A percentile compares a stretch with the other conserved stretches of the same genome.
phyloP scores from a whole-genome alignment of 2,797 vertebrate genomes.

The Myiotriccus ornatus region DNA sequence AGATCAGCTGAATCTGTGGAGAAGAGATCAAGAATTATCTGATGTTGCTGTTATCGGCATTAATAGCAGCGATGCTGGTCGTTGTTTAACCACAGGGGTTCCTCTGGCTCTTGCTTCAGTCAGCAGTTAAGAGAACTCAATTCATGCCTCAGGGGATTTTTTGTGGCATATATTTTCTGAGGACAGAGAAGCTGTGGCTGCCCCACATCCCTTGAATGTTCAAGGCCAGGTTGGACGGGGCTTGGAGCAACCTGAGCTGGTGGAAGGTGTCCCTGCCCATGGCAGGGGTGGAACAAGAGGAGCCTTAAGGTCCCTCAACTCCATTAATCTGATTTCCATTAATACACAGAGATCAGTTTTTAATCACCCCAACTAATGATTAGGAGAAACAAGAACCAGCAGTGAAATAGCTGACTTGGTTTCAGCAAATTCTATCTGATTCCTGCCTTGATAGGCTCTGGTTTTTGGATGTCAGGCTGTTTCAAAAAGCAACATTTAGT shows the following conservation, averaged over 20 bases:
- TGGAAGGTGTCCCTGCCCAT: neutral
- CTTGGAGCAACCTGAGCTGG: neutral
- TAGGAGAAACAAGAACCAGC: neutral
- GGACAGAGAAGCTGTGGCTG: neutral
- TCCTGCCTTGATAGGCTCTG: neutral
- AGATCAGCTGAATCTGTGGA: neutral
- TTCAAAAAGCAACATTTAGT: neutral
- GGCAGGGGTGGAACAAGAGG: neutral
- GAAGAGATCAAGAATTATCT: neutral
- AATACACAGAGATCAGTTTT: neutral
- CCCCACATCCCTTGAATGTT: neutral
- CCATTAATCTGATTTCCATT: neutral
- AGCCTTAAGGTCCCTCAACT: neutral
- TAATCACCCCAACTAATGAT: neutral
- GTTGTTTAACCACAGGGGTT: neutral
- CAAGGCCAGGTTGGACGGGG: rapidly evolving
- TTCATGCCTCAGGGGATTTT: neutral
- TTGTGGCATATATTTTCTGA: neutral
- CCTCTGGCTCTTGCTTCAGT: neutral
- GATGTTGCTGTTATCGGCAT: neutral
- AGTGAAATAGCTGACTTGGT: neutral
- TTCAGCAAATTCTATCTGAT: neutral
- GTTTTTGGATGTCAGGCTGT: neutral
- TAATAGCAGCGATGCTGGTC: neutral
- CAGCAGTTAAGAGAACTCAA: neutral